Evolutionary conservation across 2,113 vertebrate species (phyloP).

Genomic region (Myotis davidii): DNA sequence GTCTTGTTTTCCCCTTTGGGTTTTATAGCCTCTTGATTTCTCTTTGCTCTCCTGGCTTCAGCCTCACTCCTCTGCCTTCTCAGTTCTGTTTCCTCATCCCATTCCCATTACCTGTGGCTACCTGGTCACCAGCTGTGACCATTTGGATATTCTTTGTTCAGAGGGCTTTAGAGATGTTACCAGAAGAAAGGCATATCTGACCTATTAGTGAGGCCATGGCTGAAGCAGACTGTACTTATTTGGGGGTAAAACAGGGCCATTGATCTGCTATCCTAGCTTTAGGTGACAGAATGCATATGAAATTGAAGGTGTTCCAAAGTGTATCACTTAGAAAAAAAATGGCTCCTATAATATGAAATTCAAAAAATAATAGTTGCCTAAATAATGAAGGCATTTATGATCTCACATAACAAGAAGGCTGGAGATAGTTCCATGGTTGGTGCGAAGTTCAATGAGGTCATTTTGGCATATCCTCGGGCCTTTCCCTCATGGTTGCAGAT

Average conservation of each 20-base stretch:
- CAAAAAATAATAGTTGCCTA: background rate
- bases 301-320: slow-evolving; percentile 15
- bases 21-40: background rate
- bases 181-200: background rate
- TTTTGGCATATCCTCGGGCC: background rate
- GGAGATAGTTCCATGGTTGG: background rate
- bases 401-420: background rate
- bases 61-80: background rate
- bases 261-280: background rate
- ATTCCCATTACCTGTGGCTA: background rate
- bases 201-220: background rate
- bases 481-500: background rate
- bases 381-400: background rate
- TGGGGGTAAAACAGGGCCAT: background rate
- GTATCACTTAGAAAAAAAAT: background rate
- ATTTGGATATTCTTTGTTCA: background rate
- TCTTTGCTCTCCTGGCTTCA: background rate
- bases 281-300: background rate
- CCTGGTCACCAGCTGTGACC: background rate
- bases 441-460: background rate
- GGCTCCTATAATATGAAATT: background rate
- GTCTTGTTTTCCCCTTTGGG: background rate
- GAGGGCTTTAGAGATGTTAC: background rate
- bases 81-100: background rate
- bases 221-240: background rate